Base-by-base conservation (phyloP, 2,888 invertebrate genomes). In the Eupithecia inturbata region DNA sequence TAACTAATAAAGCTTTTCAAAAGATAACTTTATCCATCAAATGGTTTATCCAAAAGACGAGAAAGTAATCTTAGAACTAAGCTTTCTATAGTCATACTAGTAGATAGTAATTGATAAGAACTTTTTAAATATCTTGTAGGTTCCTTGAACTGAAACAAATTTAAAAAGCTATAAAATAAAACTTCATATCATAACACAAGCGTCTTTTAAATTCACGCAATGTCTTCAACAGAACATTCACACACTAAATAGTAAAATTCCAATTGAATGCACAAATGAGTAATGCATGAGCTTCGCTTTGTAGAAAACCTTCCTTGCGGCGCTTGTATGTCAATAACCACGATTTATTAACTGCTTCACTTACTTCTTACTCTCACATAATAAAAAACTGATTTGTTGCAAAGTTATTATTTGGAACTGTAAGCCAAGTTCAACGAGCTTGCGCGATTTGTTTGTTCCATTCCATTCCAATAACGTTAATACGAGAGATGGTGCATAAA, bases 401-500 rank as follows among this genome's bases (percentile, higher is more conserved):
- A 53, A 64, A 49, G 12, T 49, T 63, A 63, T 67, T 60, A 67
- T 70, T 73, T 49, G 31, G 36, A 41, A 33, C 28, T 70, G 69
- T 39, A 49, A 66, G 72, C 67, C 62, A 72, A 72, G 75, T 70
- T 75, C 67, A 66, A 31, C 53, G 69, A 69, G 71, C 69, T 70
- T 67, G 67, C 53, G 60, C 62, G 66, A 68, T 68, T 67, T 66
- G 66, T 49, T n/a, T n/a, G n/a, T n/a, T n/a, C n/a, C n/a, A n/a
- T n/a, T 71, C 69, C 66, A 66, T 62, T 31, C 31, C 62, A 31
- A 22, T 62, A 63, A 74, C 71, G 67, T 75, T 70, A 67, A 72
- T 72, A 39, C 60, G 62, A 19, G 45, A 69, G 67, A 74, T 74
- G 74, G 45, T 67, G 45, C 69, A 71, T 75, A 72, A 69, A 69